A percentile compares a stretch with the other conserved stretches of the same genome.
Evolutionary conservation across 2,888 invertebrate genomes (phyloP).

Genomic region (Caenorhabditis zanzibari): DNA sequence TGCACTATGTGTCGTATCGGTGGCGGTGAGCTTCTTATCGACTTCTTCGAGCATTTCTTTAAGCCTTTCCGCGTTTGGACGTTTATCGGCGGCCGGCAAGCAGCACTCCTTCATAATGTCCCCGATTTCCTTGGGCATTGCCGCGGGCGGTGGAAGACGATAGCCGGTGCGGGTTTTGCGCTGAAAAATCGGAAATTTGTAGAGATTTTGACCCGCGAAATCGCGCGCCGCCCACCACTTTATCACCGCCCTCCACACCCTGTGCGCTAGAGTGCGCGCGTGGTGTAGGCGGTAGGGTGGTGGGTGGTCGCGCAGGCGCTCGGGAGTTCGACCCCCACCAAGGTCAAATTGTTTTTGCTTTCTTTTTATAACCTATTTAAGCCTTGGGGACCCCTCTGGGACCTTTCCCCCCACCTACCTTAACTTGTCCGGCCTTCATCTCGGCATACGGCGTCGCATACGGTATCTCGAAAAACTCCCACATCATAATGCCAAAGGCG

Average conservation of each 20-base stretch:
- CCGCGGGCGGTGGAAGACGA: conserved; percentile 18
- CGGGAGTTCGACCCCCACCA: not conserved
- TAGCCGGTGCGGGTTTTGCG: conserved; percentile 43
- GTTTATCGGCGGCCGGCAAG: conserved; percentile 4
- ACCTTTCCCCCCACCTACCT: conserved; percentile 63
- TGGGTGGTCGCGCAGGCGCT: not conserved
- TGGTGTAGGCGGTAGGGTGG: too few species aligned
- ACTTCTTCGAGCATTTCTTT: conserved; percentile 31
- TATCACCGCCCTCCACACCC: too few species aligned
- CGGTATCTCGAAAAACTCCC: conserved; percentile 79
- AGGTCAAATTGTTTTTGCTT: not conserved
- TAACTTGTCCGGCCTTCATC: conserved; percentile 76
- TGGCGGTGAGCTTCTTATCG: not conserved
- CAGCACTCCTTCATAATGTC: conserved; percentile 42
- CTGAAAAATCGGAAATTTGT: conserved; percentile 6
- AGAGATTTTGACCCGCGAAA: too few species aligned
- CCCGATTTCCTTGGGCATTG: conserved; percentile 11
- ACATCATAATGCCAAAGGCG: conserved; percentile 78
- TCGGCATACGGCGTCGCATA: conserved; percentile 75
- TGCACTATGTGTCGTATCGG: not conserved
- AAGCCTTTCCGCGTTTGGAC: conserved; percentile 26
- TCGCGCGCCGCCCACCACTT: too few species aligned
- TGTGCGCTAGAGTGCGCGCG: too few species aligned
- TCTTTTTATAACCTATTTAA: too few species aligned
- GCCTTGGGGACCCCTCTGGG: too few species aligned